Base-by-base conservation (phyloP, 2,888 invertebrate genomes). In the Fragum fragum region DNA sequence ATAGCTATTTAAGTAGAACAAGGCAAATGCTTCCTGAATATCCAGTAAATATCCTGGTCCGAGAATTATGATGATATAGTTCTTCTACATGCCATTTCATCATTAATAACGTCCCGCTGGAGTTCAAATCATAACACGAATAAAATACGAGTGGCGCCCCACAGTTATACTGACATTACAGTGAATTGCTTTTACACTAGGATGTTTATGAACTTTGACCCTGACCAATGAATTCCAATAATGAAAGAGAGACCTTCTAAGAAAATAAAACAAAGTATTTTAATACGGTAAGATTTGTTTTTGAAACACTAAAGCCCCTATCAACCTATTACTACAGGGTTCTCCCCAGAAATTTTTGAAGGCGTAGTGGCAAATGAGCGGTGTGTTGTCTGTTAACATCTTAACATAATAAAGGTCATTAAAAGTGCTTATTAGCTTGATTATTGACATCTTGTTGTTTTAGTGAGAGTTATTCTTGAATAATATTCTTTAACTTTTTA, bases 61-160 rank as follows among this genome's bases (percentile, higher is more conserved):
- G 23, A 53, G 71, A 71, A 53, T 71, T 53, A 71, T 55, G 71
- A 71, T 55, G 55, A 55, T 55, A 71, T 53, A 55, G 71, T 55
- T 55, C 23, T 14, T 18, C 28, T 26, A 73, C 73, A 73, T 73
- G 73, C 73, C 63, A 73, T 73, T 47, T 29, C 16, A 26, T 61
- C 42, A 63, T 73, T 61, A 63, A 63, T 61, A 32, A 26, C 0
- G 28, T 29, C 63, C 32, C 47, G 7, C 2, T 18, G 63, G 63
- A 47, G 36, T 29, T 61, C 39, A 73, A 73, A 73, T 63, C 63
- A 61, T 73, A 61, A 63, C 73, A 63, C 36, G n/a, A 55, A 23
- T 42, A 66, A 26, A 66, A 42, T 42, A 39, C 26, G 23, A 21
- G 23, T 39, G 66, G 42, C 42, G 42, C 66, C 66, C 42, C 42